Base-by-base conservation (phyloP, 2,888 invertebrate species). In the Synergus laeviventris region DNA sequence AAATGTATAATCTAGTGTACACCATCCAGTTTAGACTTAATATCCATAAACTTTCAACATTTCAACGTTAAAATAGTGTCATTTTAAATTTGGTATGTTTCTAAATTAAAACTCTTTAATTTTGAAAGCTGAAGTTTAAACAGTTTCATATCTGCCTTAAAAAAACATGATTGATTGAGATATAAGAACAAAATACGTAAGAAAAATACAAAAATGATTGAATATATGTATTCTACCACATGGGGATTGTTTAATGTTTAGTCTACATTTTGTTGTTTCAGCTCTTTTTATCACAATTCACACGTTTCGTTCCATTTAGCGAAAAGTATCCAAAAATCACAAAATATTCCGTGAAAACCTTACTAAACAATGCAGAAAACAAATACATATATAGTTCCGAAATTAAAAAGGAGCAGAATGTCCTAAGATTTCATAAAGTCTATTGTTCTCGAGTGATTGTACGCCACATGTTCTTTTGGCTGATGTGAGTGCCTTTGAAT, bases 401-500 rank as follows among this genome's bases (percentile, higher is more conserved):
- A 18, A 66, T 66, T 45, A 42, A 14, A 42, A 45, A 66, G 45
- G 16, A 45, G 7, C 14, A 11, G 7, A 66, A 45, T 24, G 12
- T 7, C 21, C 18, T 7, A 5, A 24, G 14, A 66, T 70, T 70
- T 16, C 18, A 18, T 31, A 1, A n/a, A 54, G 31, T 11, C 49
- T 70, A 49, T 70, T 70, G 49, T 49, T 70, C 31, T 45, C 24
- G 9, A 66, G 42, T 66, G 24, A 70, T 49, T 70, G 70, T 49
- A 24, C 45, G 14, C 39, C 12, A 70, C 70, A 49, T 45, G 24
- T 70, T 49, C 49, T 70, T 70, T 54, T 64, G 18, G 21, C 64
- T 42, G n/a, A n/a, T n/a, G n/a, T n/a, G 49, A 70, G 24, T 70
- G 45, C 49, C 70, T 70, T 70, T 70, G 49, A 70, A 70, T 70